These are phyloP conservation scores for Cydia strobilella DNA, from an alignment of 1,140 invertebrate genomes.

Conservation along the genomic window DNA sequence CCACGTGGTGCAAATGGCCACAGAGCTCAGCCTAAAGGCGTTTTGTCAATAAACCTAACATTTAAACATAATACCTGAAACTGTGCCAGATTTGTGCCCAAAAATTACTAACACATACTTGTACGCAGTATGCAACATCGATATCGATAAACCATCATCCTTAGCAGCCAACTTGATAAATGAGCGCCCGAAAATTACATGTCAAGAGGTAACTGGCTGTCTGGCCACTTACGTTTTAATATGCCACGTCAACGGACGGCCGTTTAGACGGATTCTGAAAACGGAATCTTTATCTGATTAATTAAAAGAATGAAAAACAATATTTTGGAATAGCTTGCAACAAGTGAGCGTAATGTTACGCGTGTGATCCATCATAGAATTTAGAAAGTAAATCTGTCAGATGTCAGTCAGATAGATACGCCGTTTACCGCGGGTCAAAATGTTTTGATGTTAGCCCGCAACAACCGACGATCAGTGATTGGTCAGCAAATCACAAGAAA, in stretches of 20 bases:
- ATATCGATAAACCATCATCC: slow-evolving; percentile 36
- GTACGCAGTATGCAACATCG: background rate
- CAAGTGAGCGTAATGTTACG: background rate
- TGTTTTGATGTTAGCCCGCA: background rate
- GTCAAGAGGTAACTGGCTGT: slow-evolving; percentile 71
- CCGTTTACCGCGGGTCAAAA: slow-evolving; percentile 50
- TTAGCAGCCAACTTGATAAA: slow-evolving; percentile 58
- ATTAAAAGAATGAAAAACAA: background rate
- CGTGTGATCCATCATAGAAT: background rate
- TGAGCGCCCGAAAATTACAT: slow-evolving; percentile 73
- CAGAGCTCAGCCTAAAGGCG: too few species aligned
- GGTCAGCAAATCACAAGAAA: background rate
- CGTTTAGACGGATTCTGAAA: slow-evolving; percentile 44
- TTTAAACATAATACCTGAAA: too few species aligned
- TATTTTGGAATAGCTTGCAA: background rate
- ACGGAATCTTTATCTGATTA: slow-evolving; percentile 23
- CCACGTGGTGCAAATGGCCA: too few species aligned
- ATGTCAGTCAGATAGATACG: background rate
- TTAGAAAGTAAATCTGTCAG: slow-evolving; percentile 3
- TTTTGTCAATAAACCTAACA: too few species aligned
- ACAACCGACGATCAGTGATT: background rate
- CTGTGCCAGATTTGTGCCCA: too few species aligned
- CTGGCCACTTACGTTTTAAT: slow-evolving; percentile 69
- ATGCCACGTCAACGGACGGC: slow-evolving; percentile 55
- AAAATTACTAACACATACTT: too few species aligned